Evolutionary conservation across 2,113 vertebrate genomes (phyloP).

Genomic region (Aplodontia rufa): DNA sequence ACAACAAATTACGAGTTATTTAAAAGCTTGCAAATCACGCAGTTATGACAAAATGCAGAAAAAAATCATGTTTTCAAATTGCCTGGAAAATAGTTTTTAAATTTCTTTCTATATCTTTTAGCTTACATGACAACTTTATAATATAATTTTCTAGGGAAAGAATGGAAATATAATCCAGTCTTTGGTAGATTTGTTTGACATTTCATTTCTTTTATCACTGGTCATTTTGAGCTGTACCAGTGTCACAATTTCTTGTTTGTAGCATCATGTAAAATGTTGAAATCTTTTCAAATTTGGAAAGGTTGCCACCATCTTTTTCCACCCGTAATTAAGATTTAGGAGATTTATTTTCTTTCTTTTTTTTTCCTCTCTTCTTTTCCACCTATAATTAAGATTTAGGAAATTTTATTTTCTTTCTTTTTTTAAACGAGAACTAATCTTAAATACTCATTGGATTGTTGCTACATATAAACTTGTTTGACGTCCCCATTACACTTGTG

Average conservation of each 20-base stretch:
- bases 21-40: not conserved
- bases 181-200: not conserved
- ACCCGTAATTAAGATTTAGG: not conserved
- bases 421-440: not conserved
- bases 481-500: not conserved
- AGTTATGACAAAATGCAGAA: slow-evolving; percentile 1
- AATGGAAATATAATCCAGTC: not conserved
- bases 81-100: not conserved
- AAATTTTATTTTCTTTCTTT: not conserved
- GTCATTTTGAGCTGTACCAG: not conserved
- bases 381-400: not conserved
- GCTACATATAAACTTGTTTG: not conserved
- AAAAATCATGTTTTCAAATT: not conserved
- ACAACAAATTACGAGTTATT: not conserved
- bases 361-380: too few species aligned
- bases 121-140: not conserved
- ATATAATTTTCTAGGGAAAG: slow-evolving; percentile 1
- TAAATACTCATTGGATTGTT: not conserved
- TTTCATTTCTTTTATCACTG: not conserved
- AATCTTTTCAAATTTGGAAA: not conserved
- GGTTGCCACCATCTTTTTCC: not conserved
- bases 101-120: not conserved
- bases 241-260: not conserved
- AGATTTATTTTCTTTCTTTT: not conserved
- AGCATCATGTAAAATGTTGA: not conserved